phyloP scores from a whole-genome alignment of 1,140 invertebrate genomes.

The Megalopta genalis region DNA sequence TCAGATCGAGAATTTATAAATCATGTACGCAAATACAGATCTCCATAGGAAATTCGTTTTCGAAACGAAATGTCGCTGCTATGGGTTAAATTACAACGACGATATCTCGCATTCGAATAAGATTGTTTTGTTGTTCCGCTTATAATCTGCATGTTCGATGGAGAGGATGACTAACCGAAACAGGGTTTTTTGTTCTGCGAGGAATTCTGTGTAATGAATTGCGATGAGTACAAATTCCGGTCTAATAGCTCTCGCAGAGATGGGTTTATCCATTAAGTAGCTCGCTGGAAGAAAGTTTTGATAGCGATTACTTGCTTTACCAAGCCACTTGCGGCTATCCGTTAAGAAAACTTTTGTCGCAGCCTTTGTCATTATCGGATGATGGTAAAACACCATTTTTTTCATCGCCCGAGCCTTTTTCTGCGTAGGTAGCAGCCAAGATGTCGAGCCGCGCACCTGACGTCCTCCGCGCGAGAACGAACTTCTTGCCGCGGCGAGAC shows the following conservation, averaged over 20 bases:
- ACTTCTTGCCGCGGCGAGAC: slow-evolving; percentile 52
- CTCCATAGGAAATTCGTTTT: too few species aligned
- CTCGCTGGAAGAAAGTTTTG: slow-evolving; percentile 28
- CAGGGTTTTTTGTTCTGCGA: too few species aligned
- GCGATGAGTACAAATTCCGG: not conserved
- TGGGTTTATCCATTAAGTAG: slow-evolving; percentile 39
- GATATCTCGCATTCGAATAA: too few species aligned
- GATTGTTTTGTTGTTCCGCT: too few species aligned
- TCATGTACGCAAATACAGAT: too few species aligned
- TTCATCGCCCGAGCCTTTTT: not conserved
- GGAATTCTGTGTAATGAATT: not conserved
- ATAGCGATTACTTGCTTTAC: slow-evolving; percentile 40
- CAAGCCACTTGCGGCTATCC: slow-evolving; percentile 32
- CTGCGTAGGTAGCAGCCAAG: slow-evolving; percentile 28
- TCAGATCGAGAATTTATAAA: too few species aligned
- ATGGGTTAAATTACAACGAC: too few species aligned
- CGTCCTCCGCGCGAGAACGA: slow-evolving; percentile 20
- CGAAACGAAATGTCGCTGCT: too few species aligned
- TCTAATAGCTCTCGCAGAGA: not conserved
- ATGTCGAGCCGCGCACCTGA: slow-evolving; percentile 52
- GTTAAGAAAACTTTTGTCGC: slow-evolving; percentile 46
- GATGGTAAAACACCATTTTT: slow-evolving; percentile 30
- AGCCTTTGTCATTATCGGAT: slow-evolving; percentile 33
- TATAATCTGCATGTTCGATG: too few species aligned
- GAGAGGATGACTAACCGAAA: too few species aligned